Evolutionary conservation across 2,113 vertebrate species (phyloP).

Genomic region (Phalacrocorax aristotelis): DNA sequence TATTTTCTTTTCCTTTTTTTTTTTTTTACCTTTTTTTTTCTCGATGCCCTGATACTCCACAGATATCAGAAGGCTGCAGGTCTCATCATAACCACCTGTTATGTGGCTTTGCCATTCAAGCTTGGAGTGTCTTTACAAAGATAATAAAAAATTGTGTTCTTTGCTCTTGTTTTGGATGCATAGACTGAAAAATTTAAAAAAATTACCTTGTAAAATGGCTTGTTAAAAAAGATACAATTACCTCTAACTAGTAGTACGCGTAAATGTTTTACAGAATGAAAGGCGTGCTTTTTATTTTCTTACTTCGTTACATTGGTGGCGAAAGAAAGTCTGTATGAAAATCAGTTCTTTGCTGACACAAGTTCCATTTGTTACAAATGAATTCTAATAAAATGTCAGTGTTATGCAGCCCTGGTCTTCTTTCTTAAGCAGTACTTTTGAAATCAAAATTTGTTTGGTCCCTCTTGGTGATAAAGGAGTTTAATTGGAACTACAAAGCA

Average conservation of each 20-base stretch:
- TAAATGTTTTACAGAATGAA: constrained; percentile 99
- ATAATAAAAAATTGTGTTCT: constrained; percentile 95
- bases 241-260: constrained; percentile 99
- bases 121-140: constrained; percentile 97
- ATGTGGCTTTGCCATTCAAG: constrained; percentile 94
- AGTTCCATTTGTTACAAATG: constrained; percentile 99
- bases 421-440: constrained; percentile 73
- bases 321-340: constrained; percentile 98
- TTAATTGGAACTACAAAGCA: constrained; percentile 40
- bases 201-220: constrained; percentile 91
- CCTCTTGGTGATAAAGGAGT: constrained; percentile 11
- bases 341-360: constrained; percentile 99
- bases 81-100: constrained; percentile 88
- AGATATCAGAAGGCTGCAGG: constrained; percentile 84
- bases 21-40: constrained; percentile 29
- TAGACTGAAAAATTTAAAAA: constrained; percentile 95
- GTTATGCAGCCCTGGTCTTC: constrained; percentile 91
- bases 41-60: constrained; percentile 90
- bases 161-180: constrained; percentile 99
- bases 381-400: constrained; percentile 99
- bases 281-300: constrained; percentile 99
- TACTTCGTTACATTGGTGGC: constrained; percentile 99
- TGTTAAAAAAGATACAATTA: constrained; percentile 99
- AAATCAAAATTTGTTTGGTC: background rate
- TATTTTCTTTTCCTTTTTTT: background rate